Evolutionary conservation across 2,113 vertebrate genomes (phyloP), one percentile per base, ranked within the genome.

Genomic region (Lutjanus erythropterus): DNA sequence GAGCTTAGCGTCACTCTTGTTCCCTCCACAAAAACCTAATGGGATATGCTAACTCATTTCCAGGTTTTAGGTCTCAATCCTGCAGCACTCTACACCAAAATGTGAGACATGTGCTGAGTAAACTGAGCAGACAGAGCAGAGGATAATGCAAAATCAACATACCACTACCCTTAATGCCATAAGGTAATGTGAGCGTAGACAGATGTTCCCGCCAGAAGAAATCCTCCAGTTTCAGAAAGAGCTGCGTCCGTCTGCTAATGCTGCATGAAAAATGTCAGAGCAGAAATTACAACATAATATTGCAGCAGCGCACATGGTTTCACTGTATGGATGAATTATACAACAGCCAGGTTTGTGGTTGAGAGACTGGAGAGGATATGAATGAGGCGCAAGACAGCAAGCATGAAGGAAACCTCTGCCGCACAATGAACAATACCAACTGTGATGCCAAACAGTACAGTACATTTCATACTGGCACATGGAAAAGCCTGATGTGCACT

Each of bases 101-200:
- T 65, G 44, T 58, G 41, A 42, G 44, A 71, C 42, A 35, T 39
- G 16, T 25, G 42, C 25, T 52, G 41, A 67, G 16, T 37, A 14
- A 65, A 46, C 10, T 18, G 35, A 44, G 56, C 41, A 66, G 12
- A 66, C 7, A 68, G 19, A 77, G 25, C 16, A 81, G n/a, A 35
- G 50, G 60, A 71, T 77, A 65, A 82, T 29, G 39, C 15, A 47
- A 29, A 55, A 19, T 55, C 55, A 59, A 92, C 97, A 86, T 93
- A 99, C 98, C 98, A 2, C 95, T 97, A 69, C 96, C 97, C 52
- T 97, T 98, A 25, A 96, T 94, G 67, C 98, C 98, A 0, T 97
- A 99, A 31, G 98, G 98, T 88, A 98, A 93, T 64, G 96, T 89
- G 0, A 96, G 93, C 21, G 83, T 41, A 0, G 96, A 96, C 0